These are phyloP conservation scores for Tringa solitaria DNA, from an alignment of 2,113 vertebrate genomes.

Conservation along the genomic window DNA sequence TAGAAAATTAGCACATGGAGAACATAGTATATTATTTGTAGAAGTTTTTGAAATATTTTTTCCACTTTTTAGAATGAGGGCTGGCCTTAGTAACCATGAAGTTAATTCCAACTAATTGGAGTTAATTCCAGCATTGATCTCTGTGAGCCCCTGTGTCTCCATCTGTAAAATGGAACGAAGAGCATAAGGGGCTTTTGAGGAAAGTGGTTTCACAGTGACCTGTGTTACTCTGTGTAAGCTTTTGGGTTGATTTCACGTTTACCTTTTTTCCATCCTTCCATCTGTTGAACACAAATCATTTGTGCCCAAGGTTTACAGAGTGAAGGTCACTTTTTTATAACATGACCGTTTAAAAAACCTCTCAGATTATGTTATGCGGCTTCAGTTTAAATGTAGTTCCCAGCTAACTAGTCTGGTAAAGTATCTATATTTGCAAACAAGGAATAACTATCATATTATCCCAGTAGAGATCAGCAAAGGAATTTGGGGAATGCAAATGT, in stretches of 20 bases:
- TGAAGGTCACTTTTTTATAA: constrained; percentile 50
- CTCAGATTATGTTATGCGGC: constrained; percentile 52
- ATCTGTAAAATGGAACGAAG: neutral
- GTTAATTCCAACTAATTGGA: neutral
- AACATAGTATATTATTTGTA: neutral
- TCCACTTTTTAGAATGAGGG: neutral
- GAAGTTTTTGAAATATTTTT: neutral
- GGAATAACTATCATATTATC: constrained; percentile 60
- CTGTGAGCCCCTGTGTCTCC: neutral
- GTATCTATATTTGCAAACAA: constrained; percentile 68
- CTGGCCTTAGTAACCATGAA: neutral
- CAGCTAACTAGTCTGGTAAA: constrained; percentile 43
- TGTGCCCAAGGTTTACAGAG: neutral
- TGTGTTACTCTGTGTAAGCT: neutral
- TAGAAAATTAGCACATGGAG: neutral
- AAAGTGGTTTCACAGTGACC: neutral
- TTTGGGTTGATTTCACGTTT: neutral
- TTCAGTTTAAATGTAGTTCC: constrained; percentile 58
- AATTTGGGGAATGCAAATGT: constrained; percentile 48
- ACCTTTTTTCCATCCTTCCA: neutral
- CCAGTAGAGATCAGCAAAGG: constrained; percentile 40
- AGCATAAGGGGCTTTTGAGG: neutral
- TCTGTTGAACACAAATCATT: constrained; percentile 7
- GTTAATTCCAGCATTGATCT: neutral
- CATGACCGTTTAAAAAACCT: constrained; percentile 14